A percentile compares a stretch with the other conserved stretches of the same genome.
Evolutionary conservation across 2,888 invertebrate genomes (phyloP).

Genomic region (Acleris holmiana): DNA sequence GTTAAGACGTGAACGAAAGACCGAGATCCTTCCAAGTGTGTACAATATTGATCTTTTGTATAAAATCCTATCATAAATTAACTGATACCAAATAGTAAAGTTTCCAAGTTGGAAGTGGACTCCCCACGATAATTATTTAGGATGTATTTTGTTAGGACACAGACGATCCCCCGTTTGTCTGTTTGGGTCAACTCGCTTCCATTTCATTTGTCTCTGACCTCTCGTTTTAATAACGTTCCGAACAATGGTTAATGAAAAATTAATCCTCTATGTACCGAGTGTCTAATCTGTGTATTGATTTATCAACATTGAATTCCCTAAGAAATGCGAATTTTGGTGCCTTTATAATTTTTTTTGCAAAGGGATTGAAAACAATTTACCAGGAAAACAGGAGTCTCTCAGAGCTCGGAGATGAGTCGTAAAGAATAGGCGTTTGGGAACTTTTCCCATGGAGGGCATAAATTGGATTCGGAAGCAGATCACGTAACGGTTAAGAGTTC

Average conservation of each 20-base stretch:
- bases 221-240: conserved; percentile 52
- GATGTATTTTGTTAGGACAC: conserved; percentile 79
- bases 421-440: conserved; percentile 77
- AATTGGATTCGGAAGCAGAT: conserved; percentile 84
- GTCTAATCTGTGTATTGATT: not conserved
- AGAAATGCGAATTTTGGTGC: no score
- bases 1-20: no score
- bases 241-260: conserved; percentile 38
- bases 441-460: conserved; percentile 81
- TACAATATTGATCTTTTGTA: no score
- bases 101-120: conserved; percentile 45
- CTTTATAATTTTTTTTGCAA: not conserved
- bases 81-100: conserved; percentile 3
- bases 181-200: conserved; percentile 66
- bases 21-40: no score
- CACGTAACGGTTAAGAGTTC: conserved; percentile 85
- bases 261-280: not conserved
- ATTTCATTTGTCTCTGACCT: conserved; percentile 58
- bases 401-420: conserved; percentile 70
- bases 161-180: conserved; percentile 56
- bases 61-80: conserved; percentile 9
- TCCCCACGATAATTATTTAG: conserved; percentile 67
- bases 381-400: conserved; percentile 51
- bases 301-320: not conserved
- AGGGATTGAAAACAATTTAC: conserved; percentile 48